A percentile compares a stretch with the other conserved stretches of the same genome.
Evolutionary conservation across 2,888 invertebrate species (phyloP).

Genomic region (Drosophila merina): DNA sequence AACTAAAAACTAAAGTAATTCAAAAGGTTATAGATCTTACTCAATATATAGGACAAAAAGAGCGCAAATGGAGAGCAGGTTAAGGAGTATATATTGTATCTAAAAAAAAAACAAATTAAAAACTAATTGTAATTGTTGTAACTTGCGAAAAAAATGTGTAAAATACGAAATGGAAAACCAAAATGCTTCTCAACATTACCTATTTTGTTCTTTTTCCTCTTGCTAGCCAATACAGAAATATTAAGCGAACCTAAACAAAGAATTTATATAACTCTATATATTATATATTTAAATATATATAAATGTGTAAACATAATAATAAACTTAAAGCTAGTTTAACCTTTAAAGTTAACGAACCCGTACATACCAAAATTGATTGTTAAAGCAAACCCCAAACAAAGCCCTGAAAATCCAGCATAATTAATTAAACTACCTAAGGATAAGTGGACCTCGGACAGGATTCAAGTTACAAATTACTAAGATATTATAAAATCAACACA

Average conservation of each 20-base stretch:
- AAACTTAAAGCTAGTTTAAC: conserved; percentile 19
- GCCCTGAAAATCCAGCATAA: not conserved
- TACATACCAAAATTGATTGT: conserved; percentile 71
- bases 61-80: conserved; percentile 27
- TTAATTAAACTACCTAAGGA: not conserved
- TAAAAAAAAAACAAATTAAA: conserved; percentile 2
- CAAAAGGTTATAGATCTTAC: conserved; percentile 14
- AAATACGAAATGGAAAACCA: conserved; percentile 48
- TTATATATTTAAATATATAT: conserved; percentile 20
- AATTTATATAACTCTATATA: conserved; percentile 56
- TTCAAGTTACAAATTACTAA: conserved; percentile 46
- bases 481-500: conserved; percentile 14
- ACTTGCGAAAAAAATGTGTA: conserved; percentile 26
- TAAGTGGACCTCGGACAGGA: conserved; percentile 21
- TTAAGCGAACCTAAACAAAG: conserved; percentile 53
- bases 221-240: conserved; percentile 62
- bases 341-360: conserved; percentile 17
- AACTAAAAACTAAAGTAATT: conserved; percentile 40
- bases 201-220: conserved; percentile 42
- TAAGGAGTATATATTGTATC: conserved; percentile 7
- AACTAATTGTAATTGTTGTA: conserved; percentile 47
- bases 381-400: conserved; percentile 25
- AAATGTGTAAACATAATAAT: conserved; percentile 20
- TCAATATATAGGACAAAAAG: conserved; percentile 33
- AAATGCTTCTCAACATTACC: conserved; percentile 67